Base-by-base conservation (phyloP, 2,888 invertebrate genomes). In the Oithona nana region DNA sequence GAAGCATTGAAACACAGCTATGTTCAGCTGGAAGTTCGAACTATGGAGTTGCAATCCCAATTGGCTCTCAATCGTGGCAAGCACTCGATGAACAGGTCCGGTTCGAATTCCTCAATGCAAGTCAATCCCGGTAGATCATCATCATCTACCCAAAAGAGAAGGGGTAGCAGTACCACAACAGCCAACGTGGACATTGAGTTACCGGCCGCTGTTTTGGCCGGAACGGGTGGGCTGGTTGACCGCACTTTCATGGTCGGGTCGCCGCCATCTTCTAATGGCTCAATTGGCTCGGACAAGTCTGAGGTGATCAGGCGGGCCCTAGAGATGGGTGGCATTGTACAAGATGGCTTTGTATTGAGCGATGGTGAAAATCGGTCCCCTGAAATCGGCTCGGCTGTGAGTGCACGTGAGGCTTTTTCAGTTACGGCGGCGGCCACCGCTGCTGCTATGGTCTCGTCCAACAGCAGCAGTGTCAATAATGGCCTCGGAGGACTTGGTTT, bases 211-310 rank as follows among this genome's bases (percentile, higher is more conserved):
- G 57, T 29, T 29, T 57, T 57, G 20, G 2, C 4, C 30, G 28
- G n/a, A 16, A 22, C 13, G 13, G n/a, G 1, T 49, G 50, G 4
- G 20, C 1, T 31, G 24, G 8, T 2, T 11, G n/a, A 26, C 26
- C 49, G 50, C n/a, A 50, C 59, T 4, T 59, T 59, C 24, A 49
- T 59, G 24, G 59, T 59, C 6, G 59, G 59, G 3, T 28, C 28
- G 20, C 59, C 59, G 48, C 59, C 59, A 22, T 59, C 59, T 8
- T 50, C 49, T 28, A 50, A 29, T 11, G 50, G 29, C 6, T 26
- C 49, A 20, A 48, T 57, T 13, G 57, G 57, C 11, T 57, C 57
- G 24, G 57, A 57, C 49, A 22, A 48, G 26, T 59, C 59, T 48
- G 59, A 50, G 16, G 26, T 49, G 26, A 59, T 59, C 28, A 24